These are phyloP conservation scores for Umimayanthus kanabou DNA, from an alignment of 92 coral and sea anemone genomes.

Conservation along the genomic window DNA sequence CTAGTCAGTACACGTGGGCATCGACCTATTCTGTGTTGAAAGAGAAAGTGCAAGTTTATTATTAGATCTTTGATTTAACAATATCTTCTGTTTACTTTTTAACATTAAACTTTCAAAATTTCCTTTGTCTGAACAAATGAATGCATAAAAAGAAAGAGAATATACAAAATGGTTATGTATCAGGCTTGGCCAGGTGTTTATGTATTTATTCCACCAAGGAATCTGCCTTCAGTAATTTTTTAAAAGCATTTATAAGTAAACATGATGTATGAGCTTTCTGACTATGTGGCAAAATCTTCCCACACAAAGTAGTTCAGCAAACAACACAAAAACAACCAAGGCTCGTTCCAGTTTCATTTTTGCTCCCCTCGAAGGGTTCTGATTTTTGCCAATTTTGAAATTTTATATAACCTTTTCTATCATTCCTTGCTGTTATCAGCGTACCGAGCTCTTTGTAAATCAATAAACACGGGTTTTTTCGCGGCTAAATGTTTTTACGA, in stretches of 20 bases:
- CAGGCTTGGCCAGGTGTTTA: not conserved
- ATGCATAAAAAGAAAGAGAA: not conserved
- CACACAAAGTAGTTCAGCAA: not conserved
- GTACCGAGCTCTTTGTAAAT: no score
- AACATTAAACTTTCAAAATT: not conserved
- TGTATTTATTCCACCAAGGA: no score
- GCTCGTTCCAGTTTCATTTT: not conserved
- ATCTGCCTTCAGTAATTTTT: no score
- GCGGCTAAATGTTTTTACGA: no score
- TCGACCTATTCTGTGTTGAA: not conserved
- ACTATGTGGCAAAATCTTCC: not conserved
- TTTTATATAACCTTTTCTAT: no score
- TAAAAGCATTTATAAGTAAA: no score
- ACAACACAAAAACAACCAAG: not conserved
- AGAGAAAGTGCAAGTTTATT: not conserved
- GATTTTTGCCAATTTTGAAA: not conserved
- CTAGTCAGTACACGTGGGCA: no score
- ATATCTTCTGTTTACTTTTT: not conserved
- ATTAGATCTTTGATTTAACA: not conserved
- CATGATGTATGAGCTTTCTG: no score
- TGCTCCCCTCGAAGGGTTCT: not conserved
- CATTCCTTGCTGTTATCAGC: not conserved
- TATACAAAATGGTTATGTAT: not conserved
- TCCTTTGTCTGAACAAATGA: not conserved
- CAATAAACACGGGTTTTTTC: no score